Conservation (phyloP, 2,113 vertebrate genomes). For the Saguinus midas region DNA sequence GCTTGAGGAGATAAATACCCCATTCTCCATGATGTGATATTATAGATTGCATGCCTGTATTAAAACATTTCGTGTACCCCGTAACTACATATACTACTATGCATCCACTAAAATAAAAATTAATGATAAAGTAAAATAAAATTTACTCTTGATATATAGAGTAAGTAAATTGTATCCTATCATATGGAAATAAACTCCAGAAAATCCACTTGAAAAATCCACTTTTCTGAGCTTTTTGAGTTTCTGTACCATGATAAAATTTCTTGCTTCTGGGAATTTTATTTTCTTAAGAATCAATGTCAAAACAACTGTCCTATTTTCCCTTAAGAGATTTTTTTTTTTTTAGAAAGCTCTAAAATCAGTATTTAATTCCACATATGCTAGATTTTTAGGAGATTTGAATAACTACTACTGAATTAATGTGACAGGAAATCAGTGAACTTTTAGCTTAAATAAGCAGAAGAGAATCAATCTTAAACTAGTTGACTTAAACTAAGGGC, state of each 20-base stretch:
- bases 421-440: background rate
- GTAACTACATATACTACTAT: too few relatives aligned
- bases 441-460: constrained; percentile 13
- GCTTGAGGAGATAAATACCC: too few relatives aligned
- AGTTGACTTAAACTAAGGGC: constrained; percentile 9
- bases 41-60: too few relatives aligned
- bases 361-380: background rate
- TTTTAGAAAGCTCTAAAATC: background rate
- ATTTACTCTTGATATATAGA: background rate
- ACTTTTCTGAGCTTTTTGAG: background rate
- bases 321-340: background rate
- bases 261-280: background rate
- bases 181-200: background rate
- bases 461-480: constrained; percentile 35
- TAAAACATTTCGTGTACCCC: too few relatives aligned
- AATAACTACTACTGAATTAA: constrained; percentile 16
- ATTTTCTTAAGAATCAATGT: background rate
- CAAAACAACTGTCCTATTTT: background rate
- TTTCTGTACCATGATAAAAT: background rate
- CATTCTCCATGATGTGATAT: too few relatives aligned
- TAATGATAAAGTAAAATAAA: background rate
- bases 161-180: background rate
- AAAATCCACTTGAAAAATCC: background rate
- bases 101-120: too few relatives aligned
- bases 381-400: constrained; percentile 15